Conservation (phyloP, 2,888 invertebrate species). For the Apotomis turbidana region DNA sequence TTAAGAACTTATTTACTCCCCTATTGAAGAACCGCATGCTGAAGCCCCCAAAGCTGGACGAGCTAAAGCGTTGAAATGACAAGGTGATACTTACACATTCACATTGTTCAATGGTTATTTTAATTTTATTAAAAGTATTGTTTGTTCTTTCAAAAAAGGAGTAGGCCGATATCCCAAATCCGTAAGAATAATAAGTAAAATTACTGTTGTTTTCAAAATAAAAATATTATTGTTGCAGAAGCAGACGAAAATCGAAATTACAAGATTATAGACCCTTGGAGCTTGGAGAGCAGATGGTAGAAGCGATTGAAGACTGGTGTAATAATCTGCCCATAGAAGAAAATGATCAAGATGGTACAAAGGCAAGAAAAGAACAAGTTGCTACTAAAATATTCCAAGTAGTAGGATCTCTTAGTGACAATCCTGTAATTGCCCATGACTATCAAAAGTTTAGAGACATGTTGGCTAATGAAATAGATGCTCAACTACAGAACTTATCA, state of each 20-base stretch:
- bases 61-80: too few relatives aligned
- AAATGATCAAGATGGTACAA: conserved; percentile 47
- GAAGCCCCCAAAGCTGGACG: too few relatives aligned
- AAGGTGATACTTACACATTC: too few relatives aligned
- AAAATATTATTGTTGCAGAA: conserved; percentile 1
- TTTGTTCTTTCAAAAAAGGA: too few relatives aligned
- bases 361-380: conserved; percentile 53
- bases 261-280: conserved; percentile 12
- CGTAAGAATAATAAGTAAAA: too few relatives aligned
- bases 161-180: too few relatives aligned
- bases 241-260: neutral
- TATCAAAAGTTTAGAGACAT: conserved; percentile 56
- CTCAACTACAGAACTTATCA: conserved; percentile 54
- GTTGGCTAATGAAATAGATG: conserved; percentile 58
- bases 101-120: too few relatives aligned
- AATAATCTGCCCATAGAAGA: conserved; percentile 57
- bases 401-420: conserved; percentile 59
- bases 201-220: too few relatives aligned
- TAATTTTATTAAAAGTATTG: too few relatives aligned
- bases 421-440: conserved; percentile 56
- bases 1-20: too few relatives aligned
- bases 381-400: conserved; percentile 61
- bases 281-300: conserved; percentile 53
- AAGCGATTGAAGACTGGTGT: conserved; percentile 65
- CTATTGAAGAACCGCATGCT: too few relatives aligned